Conservation (phyloP, 2,797 vertebrate genomes). For the Falco concolor region DNA sequence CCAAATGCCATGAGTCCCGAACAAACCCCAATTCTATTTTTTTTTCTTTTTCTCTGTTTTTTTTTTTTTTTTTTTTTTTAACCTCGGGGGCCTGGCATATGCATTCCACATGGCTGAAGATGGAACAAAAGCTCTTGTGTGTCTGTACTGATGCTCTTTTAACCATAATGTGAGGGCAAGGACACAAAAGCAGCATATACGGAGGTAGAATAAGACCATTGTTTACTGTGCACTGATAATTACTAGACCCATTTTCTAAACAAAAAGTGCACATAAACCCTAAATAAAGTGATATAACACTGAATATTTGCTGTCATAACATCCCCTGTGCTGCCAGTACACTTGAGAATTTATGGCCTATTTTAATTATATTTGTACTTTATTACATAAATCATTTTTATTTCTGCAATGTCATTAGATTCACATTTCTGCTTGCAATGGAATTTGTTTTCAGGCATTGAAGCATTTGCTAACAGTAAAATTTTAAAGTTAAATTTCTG, state of each 20-base stretch:
- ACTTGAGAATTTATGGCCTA: slow-evolving; percentile 5
- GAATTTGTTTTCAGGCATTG: neutral
- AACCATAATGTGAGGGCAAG: slow-evolving; percentile 36
- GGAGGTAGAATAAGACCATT: slow-evolving; percentile 32
- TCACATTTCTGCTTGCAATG: neutral
- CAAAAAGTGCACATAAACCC: neutral
- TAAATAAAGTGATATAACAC: slow-evolving; percentile 26
- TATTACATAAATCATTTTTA: slow-evolving; percentile 22
- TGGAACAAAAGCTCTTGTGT: slow-evolving; percentile 79
- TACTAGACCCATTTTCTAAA: neutral
- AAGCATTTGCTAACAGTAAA: neutral
- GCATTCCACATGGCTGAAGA: slow-evolving; percentile 87
- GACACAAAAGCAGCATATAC: neutral
- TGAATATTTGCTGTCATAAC: slow-evolving; percentile 6
- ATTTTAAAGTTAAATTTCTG: neutral
- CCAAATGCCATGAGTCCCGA: slow-evolving; percentile 77
- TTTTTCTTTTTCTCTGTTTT: neutral
- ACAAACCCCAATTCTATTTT: slow-evolving; percentile 69
- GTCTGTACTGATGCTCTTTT: slow-evolving; percentile 45
- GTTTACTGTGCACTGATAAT: slow-evolving; percentile 14
- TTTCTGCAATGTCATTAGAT: slow-evolving; percentile 9
- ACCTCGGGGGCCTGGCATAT: slow-evolving; percentile 80
- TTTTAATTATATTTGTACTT: slow-evolving; percentile 17
- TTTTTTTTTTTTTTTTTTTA: neutral
- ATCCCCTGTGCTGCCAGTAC: neutral